These are phyloP conservation scores for Ochropleura leucogaster DNA, from an alignment of 2,888 invertebrate species.

Conservation along the genomic window DNA sequence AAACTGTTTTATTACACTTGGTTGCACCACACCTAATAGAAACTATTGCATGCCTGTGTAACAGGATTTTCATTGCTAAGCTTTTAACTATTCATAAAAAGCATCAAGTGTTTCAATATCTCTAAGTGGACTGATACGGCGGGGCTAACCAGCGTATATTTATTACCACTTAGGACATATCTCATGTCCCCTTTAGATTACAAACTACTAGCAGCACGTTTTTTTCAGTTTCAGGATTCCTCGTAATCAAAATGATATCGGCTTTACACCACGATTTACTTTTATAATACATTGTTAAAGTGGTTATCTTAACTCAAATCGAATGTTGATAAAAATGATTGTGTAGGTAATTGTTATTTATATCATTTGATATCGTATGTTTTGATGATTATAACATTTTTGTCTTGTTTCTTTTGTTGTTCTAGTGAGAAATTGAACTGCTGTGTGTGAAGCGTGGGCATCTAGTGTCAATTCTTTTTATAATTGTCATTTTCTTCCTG, in stretches of 20 bases:
- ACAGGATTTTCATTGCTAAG: conserved; percentile 16
- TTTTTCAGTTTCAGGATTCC: neutral
- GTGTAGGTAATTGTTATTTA: conserved; percentile 11
- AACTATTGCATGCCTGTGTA: neutral
- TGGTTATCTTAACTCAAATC: conserved; percentile 21
- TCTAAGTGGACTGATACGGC: conserved; percentile 38
- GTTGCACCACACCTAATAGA: neutral
- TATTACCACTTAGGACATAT: conserved; percentile 20
- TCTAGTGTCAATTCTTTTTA: neutral
- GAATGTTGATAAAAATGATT: conserved; percentile 2
- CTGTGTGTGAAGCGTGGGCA: neutral
- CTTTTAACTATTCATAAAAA: conserved; percentile 34
- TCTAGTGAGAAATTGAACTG: neutral
- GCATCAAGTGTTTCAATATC: conserved; percentile 35
- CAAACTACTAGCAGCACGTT: neutral
- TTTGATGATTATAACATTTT: neutral
- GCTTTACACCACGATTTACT: neutral
- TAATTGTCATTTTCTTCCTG: neutral
- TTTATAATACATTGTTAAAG: conserved; percentile 13
- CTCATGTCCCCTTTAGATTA: conserved; percentile 19
- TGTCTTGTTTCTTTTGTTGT: neutral
- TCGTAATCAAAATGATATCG: neutral
- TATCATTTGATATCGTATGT: neutral
- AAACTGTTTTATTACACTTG: neutral
- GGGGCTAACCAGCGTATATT: conserved; percentile 4